Percentiles rank a stretch among this genome's conserved stretches.
phyloP scores from a whole-genome alignment of 2,888 invertebrate genomes.

The Furcula furcula region DNA sequence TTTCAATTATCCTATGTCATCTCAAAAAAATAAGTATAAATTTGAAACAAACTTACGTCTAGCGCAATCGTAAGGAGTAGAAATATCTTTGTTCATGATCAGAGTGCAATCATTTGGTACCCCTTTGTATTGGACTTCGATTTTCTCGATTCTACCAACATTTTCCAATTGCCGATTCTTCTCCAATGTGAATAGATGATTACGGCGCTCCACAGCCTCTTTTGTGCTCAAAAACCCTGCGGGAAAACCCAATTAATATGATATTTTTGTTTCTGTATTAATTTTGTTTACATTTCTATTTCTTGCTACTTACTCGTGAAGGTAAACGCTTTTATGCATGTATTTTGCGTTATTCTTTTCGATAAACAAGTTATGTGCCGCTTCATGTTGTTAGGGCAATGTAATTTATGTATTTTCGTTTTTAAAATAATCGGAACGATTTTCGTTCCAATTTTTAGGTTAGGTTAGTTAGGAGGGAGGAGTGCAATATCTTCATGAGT shows the following conservation, averaged over 20 bases:
- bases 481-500: too few species aligned
- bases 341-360: constrained; percentile 40
- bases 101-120: constrained; percentile 87
- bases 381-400: constrained; percentile 44
- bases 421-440: too few species aligned
- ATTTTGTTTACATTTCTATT: too few species aligned
- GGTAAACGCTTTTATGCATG: constrained; percentile 28
- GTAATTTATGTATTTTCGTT: not conserved
- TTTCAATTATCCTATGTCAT: too few species aligned
- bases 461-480: too few species aligned
- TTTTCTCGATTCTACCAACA: constrained; percentile 94
- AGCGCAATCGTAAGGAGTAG: constrained; percentile 96
- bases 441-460: too few species aligned
- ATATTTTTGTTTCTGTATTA: too few species aligned
- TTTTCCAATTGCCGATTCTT: constrained; percentile 86
- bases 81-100: constrained; percentile 94
- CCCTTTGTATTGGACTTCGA: constrained; percentile 91
- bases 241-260: too few species aligned
- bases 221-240: constrained; percentile 74
- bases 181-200: constrained; percentile 89
- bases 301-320: constrained; percentile 46
- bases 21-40: too few species aligned
- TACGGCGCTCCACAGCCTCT: constrained; percentile 80
- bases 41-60: constrained; percentile 83
- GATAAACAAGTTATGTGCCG: constrained; percentile 45